Evolutionary conservation across 2,113 vertebrate genomes (phyloP).

Genomic region (Epinephelus moara): DNA sequence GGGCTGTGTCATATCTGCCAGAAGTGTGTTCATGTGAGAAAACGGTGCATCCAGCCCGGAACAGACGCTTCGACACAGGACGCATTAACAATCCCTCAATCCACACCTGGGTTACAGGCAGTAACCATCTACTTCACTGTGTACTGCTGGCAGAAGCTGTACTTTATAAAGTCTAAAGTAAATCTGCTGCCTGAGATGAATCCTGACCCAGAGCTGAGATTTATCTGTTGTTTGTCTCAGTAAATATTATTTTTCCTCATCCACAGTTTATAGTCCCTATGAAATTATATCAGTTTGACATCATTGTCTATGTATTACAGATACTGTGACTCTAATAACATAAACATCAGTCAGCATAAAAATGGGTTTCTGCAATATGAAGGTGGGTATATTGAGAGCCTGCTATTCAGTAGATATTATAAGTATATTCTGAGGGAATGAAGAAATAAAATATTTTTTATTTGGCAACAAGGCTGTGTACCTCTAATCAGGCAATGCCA

Average conservation of each 20-base stretch:
- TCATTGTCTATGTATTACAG: background rate
- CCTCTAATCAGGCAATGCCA: background rate
- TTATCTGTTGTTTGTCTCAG: constrained; percentile 1
- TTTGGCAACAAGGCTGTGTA: background rate
- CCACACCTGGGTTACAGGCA: constrained; percentile 7
- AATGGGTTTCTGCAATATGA: background rate
- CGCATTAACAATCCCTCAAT: constrained; percentile 11
- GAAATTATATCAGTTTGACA: background rate
- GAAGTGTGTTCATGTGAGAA: constrained; percentile 49
- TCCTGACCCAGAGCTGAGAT: constrained; percentile 40
- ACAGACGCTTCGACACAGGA: constrained; percentile 34
- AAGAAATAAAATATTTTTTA: background rate
- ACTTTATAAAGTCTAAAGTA: constrained; percentile 17
- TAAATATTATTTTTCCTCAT: constrained; percentile 10
- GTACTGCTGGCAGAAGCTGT: constrained; percentile 18
- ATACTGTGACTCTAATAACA: constrained; percentile 7
- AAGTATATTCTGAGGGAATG: background rate
- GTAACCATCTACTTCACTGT: background rate
- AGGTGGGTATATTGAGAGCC: background rate
- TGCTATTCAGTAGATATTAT: background rate
- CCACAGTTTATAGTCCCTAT: background rate
- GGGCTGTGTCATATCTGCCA: constrained; percentile 56
- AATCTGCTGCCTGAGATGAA: constrained; percentile 20
- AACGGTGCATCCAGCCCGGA: constrained; percentile 21
- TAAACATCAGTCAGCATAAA: background rate